These are phyloP conservation scores for Tursiops truncatus DNA, from an alignment of 2,113 vertebrate genomes.

Conservation along the genomic window DNA sequence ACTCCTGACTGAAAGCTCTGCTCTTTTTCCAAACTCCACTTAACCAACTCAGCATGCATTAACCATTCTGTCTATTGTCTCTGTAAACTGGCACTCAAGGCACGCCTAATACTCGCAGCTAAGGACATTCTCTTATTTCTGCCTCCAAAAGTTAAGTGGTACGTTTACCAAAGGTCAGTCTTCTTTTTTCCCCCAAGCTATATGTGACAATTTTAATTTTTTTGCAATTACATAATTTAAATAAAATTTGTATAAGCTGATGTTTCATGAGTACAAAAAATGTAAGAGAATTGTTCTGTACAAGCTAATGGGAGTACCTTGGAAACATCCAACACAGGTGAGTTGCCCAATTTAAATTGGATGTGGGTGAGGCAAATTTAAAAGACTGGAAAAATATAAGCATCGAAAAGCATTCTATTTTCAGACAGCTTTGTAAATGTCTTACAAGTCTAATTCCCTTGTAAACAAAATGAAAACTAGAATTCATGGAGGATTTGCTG, in stretches of 20 bases:
- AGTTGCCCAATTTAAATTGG: neutral
- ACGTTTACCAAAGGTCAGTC: neutral
- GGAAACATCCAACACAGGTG: neutral
- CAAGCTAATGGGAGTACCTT: neutral
- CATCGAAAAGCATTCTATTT: neutral
- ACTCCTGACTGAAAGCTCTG: neutral
- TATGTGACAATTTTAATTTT: neutral
- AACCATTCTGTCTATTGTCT: too few relatives aligned
- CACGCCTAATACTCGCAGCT: fast-evolving
- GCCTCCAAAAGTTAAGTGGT: neutral
- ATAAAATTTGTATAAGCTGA: neutral
- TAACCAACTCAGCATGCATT: neutral
- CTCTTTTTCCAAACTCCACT: neutral
- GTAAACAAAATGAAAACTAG: neutral
- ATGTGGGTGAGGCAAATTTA: neutral
- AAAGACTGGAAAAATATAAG: neutral
- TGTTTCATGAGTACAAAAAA: neutral
- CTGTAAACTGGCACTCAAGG: neutral
- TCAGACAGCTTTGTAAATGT: neutral
- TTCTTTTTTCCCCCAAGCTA: neutral
- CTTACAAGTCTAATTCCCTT: neutral
- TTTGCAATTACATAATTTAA: neutral
- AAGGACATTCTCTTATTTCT: neutral
- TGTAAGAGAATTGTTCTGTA: neutral
- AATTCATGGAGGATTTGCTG: neutral